Evolutionary conservation across 2,888 invertebrate species (phyloP).

Genomic region (Rhabditophanes sp.): DNA sequence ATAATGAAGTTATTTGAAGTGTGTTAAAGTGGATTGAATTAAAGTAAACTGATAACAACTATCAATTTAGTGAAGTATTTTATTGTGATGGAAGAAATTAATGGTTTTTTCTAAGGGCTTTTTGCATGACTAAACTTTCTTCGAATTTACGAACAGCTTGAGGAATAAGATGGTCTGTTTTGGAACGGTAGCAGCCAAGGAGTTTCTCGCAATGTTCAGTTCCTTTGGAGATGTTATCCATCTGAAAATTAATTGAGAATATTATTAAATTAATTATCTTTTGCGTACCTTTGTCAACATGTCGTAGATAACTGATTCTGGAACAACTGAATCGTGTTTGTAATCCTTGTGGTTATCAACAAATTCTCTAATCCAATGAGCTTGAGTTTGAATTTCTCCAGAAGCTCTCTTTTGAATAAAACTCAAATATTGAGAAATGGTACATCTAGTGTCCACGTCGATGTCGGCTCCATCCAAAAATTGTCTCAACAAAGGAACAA

Average conservation of each 20-base stretch:
- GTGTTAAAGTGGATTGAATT: too few relatives aligned
- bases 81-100: slow-evolving; percentile 4
- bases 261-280: background rate
- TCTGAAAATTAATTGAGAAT: slow-evolving; percentile 18
- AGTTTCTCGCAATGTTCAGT: slow-evolving; percentile 35
- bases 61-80: slow-evolving; percentile 2
- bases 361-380: slow-evolving; percentile 80
- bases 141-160: slow-evolving; percentile 36
- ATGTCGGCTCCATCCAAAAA: slow-evolving; percentile 88
- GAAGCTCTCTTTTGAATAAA: slow-evolving; percentile 56
- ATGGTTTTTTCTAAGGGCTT: slow-evolving; percentile 11
- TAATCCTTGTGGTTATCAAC: slow-evolving; percentile 62
- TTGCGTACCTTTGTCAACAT: slow-evolving; percentile 50
- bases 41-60: too few relatives aligned
- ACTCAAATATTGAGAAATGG: slow-evolving; percentile 82
- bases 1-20: too few relatives aligned
- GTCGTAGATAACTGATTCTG: slow-evolving; percentile 76
- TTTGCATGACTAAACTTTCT: slow-evolving; percentile 25
- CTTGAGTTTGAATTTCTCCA: slow-evolving; percentile 79
- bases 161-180: slow-evolving; percentile 38
- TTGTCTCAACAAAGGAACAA: slow-evolving; percentile 79
- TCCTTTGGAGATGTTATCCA: slow-evolving; percentile 39
- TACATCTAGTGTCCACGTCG: slow-evolving; percentile 88
- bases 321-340: slow-evolving; percentile 67
- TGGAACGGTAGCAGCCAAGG: slow-evolving; percentile 37